phyloP scores from a whole-genome alignment of 2,797 vertebrate species.

The Crypturellus tataupa region DNA sequence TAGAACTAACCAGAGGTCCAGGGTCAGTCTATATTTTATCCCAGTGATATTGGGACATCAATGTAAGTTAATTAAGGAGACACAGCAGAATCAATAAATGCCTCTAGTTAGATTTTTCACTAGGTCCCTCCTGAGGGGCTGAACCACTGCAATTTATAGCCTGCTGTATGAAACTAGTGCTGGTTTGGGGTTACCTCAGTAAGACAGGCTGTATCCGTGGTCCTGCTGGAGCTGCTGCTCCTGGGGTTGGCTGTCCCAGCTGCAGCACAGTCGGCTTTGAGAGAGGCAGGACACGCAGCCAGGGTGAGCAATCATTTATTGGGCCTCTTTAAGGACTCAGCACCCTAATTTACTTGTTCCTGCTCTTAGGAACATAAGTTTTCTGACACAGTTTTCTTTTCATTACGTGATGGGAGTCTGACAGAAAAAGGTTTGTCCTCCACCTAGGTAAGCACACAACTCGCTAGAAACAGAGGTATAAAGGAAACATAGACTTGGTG shows the following conservation, averaged over 20 bases:
- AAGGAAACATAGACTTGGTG: not conserved
- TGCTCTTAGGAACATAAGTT: not conserved
- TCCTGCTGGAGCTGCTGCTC: not conserved
- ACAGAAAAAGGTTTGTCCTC: slow-evolving; percentile 26
- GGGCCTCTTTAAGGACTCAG: not conserved
- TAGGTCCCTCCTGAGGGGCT: not conserved
- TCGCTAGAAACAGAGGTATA: not conserved
- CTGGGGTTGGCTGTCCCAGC: not conserved
- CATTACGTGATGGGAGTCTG: not conserved
- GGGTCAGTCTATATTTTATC: not conserved
- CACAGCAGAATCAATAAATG: slow-evolving; percentile 6
- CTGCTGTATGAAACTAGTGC: not conserved
- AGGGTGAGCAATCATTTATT: not conserved
- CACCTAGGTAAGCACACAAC: not conserved
- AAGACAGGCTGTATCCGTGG: not conserved
- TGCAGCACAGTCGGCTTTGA: not conserved
- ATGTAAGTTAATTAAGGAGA: not conserved
- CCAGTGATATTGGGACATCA: not conserved
- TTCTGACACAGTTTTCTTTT: slow-evolving; percentile 30
- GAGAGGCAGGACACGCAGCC: not conserved
- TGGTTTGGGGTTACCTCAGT: not conserved
- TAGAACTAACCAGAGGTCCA: not conserved
- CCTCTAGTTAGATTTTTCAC: not conserved
- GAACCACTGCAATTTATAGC: not conserved
- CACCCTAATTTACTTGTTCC: not conserved